Conservation (phyloP, 2,797 vertebrate genomes). For the Oryzias sinensis region DNA sequence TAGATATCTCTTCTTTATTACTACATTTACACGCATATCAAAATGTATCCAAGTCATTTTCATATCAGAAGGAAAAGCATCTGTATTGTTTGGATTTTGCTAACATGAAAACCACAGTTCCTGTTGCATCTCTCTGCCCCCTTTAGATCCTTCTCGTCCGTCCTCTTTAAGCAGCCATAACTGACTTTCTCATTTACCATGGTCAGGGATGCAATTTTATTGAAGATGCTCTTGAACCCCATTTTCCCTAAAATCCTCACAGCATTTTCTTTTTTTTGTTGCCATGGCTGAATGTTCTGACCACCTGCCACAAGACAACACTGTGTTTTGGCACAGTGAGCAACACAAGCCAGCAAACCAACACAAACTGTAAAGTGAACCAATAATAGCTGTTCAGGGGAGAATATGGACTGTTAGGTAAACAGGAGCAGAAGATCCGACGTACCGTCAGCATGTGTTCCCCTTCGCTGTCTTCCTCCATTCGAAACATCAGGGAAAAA, state of each 20-base stretch:
- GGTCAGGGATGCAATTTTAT: constrained; percentile 28
- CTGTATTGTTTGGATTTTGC: constrained; percentile 40
- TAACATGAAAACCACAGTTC: constrained; percentile 22
- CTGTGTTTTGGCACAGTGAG: neutral
- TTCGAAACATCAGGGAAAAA: constrained; percentile 64
- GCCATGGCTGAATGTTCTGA: constrained; percentile 19
- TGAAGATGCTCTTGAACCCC: constrained; percentile 23
- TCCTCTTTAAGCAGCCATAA: constrained; percentile 66
- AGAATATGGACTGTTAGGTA: constrained; percentile 19
- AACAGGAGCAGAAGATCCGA: constrained; percentile 33
- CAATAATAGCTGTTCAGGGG: constrained; percentile 28
- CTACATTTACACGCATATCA: neutral
- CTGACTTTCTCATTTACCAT: constrained; percentile 33
- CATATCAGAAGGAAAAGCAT: constrained; percentile 7
- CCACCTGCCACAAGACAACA: constrained; percentile 38
- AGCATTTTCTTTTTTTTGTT: neutral
- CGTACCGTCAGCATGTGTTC: constrained; percentile 74
- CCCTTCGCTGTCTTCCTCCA: constrained; percentile 67
- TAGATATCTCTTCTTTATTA: neutral
- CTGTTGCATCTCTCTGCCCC: constrained; percentile 17
- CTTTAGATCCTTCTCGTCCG: constrained; percentile 48
- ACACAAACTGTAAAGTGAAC: constrained; percentile 19
- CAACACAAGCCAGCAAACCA: constrained; percentile 33
- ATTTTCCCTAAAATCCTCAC: constrained; percentile 9
- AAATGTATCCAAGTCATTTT: constrained; percentile 2